Percentiles rank a stretch among this genome's conserved stretches.
These are phyloP conservation scores for Pristionchus maxplancki DNA, from an alignment of 2,888 invertebrate genomes.

Conservation along the genomic window DNA sequence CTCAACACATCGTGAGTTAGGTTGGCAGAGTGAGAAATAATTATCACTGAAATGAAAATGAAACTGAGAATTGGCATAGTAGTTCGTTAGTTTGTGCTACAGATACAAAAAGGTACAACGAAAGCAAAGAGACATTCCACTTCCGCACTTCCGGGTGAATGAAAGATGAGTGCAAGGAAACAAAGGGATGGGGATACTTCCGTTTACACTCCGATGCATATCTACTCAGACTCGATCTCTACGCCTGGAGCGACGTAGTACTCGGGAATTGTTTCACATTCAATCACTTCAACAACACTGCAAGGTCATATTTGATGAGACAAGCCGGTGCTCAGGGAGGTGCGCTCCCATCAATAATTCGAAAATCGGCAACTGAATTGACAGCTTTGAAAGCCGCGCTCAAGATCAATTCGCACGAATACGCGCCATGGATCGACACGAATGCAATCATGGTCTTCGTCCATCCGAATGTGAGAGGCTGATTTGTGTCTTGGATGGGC, in stretches of 20 bases:
- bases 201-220: not conserved
- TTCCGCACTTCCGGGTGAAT: too few species aligned
- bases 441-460: conserved; percentile 56
- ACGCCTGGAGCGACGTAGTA: conserved; percentile 54
- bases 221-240: conserved; percentile 52
- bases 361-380: too few species aligned
- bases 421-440: conserved; percentile 58
- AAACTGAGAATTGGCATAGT: too few species aligned
- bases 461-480: not conserved
- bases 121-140: too few species aligned
- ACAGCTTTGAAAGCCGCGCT: conserved; percentile 57
- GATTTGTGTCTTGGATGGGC: not conserved
- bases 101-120: too few species aligned
- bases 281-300: conserved; percentile 54
- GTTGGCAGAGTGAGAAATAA: too few species aligned
- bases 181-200: not conserved
- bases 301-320: not conserved
- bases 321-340: conserved; percentile 52
- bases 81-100: too few species aligned
- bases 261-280: conserved; percentile 65
- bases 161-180: not conserved
- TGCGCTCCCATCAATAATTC: too few species aligned
- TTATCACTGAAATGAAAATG: too few species aligned
- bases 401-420: conserved; percentile 56
- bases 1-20: conserved; percentile 49